Evolutionary conservation across 2,888 invertebrate species (phyloP).

Genomic region (Arctia plantaginis): DNA sequence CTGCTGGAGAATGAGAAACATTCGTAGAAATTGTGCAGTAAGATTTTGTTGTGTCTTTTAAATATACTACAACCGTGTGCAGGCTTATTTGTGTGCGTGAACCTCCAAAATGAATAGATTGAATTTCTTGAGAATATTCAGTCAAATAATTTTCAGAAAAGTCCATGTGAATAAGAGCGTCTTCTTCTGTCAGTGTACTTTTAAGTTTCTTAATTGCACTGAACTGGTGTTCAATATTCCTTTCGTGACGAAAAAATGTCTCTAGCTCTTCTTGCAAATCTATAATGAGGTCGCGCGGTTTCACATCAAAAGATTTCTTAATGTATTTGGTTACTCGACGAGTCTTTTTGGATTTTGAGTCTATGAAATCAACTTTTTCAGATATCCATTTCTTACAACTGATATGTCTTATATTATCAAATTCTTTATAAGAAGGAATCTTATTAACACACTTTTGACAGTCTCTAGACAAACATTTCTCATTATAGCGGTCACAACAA

Average conservation of each 20-base stretch:
- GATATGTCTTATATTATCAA: conserved; percentile 17
- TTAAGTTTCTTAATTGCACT: conserved; percentile 21
- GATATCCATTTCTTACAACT: conserved; percentile 19
- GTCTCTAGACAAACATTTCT: conserved; percentile 42
- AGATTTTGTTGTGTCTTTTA: neutral
- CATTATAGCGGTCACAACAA: conserved; percentile 46
- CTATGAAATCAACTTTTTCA: conserved; percentile 18
- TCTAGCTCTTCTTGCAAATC: conserved; percentile 21
- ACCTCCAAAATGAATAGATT: conserved; percentile 2
- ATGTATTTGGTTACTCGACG: conserved; percentile 21
- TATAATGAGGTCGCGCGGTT: conserved; percentile 12
- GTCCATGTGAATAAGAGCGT: conserved; percentile 9
- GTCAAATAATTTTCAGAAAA: neutral
- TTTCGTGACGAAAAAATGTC: conserved; percentile 20
- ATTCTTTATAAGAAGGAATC: conserved; percentile 32
- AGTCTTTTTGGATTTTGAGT: conserved; percentile 27
- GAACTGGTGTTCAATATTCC: conserved; percentile 28
- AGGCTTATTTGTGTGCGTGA: too few relatives aligned
- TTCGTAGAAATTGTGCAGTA: neutral
- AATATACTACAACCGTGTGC: neutral
- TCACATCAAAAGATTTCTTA: conserved; percentile 15
- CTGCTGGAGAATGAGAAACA: neutral
- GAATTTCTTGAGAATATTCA: conserved; percentile 1
- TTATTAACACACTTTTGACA: conserved; percentile 41
- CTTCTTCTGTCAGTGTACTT: conserved; percentile 34